Percentiles rank a stretch among this genome's conserved stretches.
These are phyloP conservation scores for Sisyra nigra DNA, from an alignment of 2,888 invertebrate species.

Conservation along the genomic window DNA sequence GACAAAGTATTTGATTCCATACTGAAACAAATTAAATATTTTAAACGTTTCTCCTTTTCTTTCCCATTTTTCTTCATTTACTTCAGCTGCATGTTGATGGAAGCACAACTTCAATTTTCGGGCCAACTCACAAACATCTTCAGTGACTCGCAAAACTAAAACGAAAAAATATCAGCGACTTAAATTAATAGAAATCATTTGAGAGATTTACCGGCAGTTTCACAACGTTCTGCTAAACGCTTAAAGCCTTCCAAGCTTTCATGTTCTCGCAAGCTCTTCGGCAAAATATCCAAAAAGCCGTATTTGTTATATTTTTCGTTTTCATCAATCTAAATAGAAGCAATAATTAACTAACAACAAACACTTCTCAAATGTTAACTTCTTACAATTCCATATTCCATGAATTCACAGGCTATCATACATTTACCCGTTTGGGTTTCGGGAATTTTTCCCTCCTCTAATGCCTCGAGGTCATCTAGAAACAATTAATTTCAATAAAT, in stretches of 20 bases:
- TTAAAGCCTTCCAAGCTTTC: not conserved
- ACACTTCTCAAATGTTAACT: slow-evolving; percentile 1
- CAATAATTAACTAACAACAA: not conserved
- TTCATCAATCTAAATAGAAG: not conserved
- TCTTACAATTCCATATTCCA: slow-evolving; percentile 30
- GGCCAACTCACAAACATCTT: slow-evolving; percentile 8
- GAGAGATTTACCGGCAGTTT: slow-evolving; percentile 3
- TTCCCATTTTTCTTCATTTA: not conserved
- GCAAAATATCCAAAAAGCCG: slow-evolving; percentile 4
- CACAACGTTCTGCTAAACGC: slow-evolving; percentile 2
- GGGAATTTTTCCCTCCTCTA: slow-evolving; percentile 26
- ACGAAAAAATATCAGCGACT: not conserved
- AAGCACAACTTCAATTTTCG: slow-evolving; percentile 1
- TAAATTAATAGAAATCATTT: not conserved
- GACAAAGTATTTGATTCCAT: too few species aligned
- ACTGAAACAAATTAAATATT: too few species aligned
- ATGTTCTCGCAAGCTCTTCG: not conserved
- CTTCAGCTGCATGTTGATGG: slow-evolving; percentile 4
- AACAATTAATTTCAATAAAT: too few species aligned
- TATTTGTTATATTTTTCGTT: slow-evolving; percentile 4
- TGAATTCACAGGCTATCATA: slow-evolving; percentile 31
- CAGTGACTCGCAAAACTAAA: not conserved
- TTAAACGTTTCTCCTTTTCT: too few species aligned
- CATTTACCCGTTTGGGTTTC: slow-evolving; percentile 27
- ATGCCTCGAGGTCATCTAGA: slow-evolving; percentile 15